phyloP scores from a whole-genome alignment of 2,113 vertebrate species.

The Centropristis striata region DNA sequence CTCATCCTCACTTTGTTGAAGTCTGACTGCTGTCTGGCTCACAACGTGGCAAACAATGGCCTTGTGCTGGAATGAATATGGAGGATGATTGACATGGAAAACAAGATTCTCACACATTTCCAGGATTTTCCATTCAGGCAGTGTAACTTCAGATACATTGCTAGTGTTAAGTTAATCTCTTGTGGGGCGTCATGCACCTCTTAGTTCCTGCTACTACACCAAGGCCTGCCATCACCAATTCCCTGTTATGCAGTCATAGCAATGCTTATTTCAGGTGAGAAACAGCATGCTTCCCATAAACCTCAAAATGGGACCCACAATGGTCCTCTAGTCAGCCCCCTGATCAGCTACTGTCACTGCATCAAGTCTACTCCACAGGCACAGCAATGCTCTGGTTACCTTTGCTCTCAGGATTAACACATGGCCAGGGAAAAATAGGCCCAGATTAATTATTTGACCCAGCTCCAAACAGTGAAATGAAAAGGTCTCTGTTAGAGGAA shows the following conservation, averaged over 20 bases:
- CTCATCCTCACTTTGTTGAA: constrained; percentile 29
- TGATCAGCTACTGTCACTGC: constrained; percentile 19
- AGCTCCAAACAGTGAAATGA: constrained; percentile 34
- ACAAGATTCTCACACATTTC: constrained; percentile 28
- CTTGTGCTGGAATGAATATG: constrained; percentile 43
- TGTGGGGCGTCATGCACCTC: constrained; percentile 11
- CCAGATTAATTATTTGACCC: constrained; percentile 57
- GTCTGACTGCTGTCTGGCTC: constrained; percentile 53
- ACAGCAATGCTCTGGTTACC: constrained; percentile 35
- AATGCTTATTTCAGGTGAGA: constrained; percentile 50
- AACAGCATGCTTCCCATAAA: constrained; percentile 57
- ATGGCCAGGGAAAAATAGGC: constrained; percentile 12
- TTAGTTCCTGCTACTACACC: constrained; percentile 35
- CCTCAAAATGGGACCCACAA: constrained; percentile 31
- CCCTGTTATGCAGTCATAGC: constrained; percentile 11
- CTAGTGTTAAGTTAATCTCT: constrained; percentile 4
- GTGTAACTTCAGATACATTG: constrained; percentile 31
- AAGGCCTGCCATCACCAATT: constrained; percentile 7
- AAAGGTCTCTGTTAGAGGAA: constrained; percentile 38
- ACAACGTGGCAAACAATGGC: constrained; percentile 38
- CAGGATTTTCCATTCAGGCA: constrained; percentile 27
- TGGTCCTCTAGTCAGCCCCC: not conserved
- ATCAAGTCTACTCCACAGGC: constrained; percentile 28
- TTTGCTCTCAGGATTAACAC: constrained; percentile 25
- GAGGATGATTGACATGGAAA: constrained; percentile 45